phyloP scores from a whole-genome alignment of 2,797 vertebrate species.

The Eremophila alpestris region DNA sequence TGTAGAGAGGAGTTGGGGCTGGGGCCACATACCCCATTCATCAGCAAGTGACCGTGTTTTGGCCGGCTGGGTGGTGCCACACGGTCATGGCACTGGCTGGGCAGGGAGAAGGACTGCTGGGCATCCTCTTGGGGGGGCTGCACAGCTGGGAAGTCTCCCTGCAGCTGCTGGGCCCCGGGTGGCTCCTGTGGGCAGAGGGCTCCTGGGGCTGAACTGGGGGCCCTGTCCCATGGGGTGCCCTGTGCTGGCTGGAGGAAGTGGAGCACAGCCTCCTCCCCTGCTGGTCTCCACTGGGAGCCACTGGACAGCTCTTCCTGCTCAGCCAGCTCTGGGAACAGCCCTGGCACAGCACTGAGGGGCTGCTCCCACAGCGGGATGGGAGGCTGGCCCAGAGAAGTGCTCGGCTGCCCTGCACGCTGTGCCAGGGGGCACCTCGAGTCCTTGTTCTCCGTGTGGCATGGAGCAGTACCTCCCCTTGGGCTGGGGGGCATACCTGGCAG shows the following conservation, averaged over 20 bases:
- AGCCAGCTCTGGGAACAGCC: not conserved
- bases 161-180: not conserved
- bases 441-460: accelerated
- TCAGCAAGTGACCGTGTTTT: not conserved
- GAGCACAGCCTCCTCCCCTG: not conserved
- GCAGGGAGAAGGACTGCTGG: not conserved
- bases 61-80: conserved; percentile 14
- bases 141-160: conserved; percentile 17
- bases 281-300: not conserved
- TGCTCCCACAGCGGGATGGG: conserved; percentile 49
- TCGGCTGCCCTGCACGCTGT: conserved; percentile 3
- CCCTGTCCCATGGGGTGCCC: conserved; percentile 64
- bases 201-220: accelerated
- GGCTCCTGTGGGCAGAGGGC: not conserved
- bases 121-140: not conserved
- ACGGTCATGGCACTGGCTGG: conserved; percentile 18
- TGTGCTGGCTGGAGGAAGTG: accelerated
- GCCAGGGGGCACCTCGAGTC: not conserved
- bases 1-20: not conserved
- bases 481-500: not conserved
- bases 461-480: not conserved
- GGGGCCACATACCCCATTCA: conserved; percentile 17
- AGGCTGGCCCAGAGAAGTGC: not conserved
- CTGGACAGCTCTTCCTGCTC: not conserved
- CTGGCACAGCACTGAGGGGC: conserved; percentile 34